phyloP scores from a whole-genome alignment of 1,140 invertebrate genomes.

The Formica selysi region DNA sequence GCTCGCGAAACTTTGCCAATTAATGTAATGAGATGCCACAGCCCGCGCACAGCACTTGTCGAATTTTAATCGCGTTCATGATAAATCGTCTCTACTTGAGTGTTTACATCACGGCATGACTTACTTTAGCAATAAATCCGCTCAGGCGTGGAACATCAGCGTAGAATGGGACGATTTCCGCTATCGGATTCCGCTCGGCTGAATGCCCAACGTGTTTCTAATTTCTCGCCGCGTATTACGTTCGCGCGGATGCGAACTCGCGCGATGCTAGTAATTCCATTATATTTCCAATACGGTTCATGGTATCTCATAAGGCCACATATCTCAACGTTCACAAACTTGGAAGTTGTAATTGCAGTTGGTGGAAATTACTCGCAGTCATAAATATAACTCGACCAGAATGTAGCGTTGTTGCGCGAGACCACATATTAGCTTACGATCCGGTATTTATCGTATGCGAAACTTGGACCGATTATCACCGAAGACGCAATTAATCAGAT shows the following conservation, averaged over 20 bases:
- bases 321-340: slow-evolving; percentile 57
- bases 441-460: slow-evolving; percentile 16
- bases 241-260: neutral
- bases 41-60: neutral
- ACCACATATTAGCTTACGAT: slow-evolving; percentile 19
- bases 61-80: slow-evolving; percentile 26
- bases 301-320: slow-evolving; percentile 42
- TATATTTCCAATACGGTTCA: slow-evolving; percentile 57
- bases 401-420: slow-evolving; percentile 18
- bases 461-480: slow-evolving; percentile 41
- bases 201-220: neutral
- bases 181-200: neutral
- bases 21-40: slow-evolving; percentile 19
- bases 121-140: slow-evolving; percentile 6
- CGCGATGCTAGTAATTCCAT: slow-evolving; percentile 48
- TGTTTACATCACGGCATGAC: slow-evolving; percentile 22
- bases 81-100: neutral
- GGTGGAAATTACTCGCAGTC: slow-evolving; percentile 53
- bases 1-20: slow-evolving; percentile 42
- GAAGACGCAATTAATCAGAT: slow-evolving; percentile 13
- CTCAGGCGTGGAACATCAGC: neutral
- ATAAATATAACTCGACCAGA: slow-evolving; percentile 53
- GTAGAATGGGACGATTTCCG: neutral
- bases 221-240: slow-evolving; percentile 32
- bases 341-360: slow-evolving; percentile 60